Conservation (phyloP, 2,888 invertebrate genomes). For the Sphaerophoria taeniata region DNA sequence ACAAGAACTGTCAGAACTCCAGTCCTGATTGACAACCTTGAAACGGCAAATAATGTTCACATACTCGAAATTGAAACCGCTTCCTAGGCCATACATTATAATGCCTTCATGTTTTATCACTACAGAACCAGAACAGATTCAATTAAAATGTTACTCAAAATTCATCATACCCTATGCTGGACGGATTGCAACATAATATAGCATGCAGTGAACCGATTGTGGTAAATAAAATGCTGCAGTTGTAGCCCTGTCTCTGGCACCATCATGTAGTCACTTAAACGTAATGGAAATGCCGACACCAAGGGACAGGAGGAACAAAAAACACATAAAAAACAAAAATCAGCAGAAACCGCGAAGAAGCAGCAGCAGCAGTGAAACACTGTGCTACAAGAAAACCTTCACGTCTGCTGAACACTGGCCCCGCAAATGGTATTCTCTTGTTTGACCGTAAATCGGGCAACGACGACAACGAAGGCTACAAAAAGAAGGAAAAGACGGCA, state of each 20-base stretch:
- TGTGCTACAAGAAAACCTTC: constrained; percentile 53
- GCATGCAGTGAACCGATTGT: constrained; percentile 51
- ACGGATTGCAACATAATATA: constrained; percentile 21
- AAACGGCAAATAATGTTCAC: too few relatives aligned
- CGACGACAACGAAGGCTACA: constrained; percentile 8
- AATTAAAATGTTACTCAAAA: background rate
- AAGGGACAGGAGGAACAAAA: constrained; percentile 43
- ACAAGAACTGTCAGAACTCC: too few relatives aligned
- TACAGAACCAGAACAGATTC: too few relatives aligned
- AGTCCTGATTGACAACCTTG: too few relatives aligned
- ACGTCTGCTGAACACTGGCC: constrained; percentile 54
- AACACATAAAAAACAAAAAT: constrained; percentile 32
- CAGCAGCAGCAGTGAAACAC: constrained; percentile 10
- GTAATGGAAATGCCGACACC: constrained; percentile 68
- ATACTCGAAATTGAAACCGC: too few relatives aligned
- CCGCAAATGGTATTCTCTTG: constrained; percentile 19
- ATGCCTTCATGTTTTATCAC: too few relatives aligned
- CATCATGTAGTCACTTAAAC: constrained; percentile 57
- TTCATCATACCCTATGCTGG: constrained; percentile 8
- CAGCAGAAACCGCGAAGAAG: constrained; percentile 23
- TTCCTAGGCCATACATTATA: too few relatives aligned
- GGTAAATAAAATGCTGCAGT: constrained; percentile 38
- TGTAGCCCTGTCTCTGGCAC: constrained; percentile 52
- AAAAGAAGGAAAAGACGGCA: constrained; percentile 28
- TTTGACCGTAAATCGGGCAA: constrained; percentile 61